A percentile compares a stretch with the other conserved stretches of the same genome.
phyloP scores from a whole-genome alignment of 2,113 vertebrate species.

The Anhinga rufa region DNA sequence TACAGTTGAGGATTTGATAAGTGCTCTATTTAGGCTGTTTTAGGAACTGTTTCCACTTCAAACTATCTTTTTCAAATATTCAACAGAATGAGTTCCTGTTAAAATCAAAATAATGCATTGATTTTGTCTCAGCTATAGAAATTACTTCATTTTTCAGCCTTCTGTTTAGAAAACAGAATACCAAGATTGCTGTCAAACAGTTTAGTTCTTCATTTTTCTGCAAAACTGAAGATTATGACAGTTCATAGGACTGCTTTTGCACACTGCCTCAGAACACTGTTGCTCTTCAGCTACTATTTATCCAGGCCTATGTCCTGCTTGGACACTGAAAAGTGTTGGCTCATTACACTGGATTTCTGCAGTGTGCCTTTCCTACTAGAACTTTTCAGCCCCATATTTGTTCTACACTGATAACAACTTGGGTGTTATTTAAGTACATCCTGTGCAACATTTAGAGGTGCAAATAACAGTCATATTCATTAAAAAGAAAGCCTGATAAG shows the following conservation, averaged over 20 bases:
- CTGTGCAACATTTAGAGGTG: background rate
- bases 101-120: slow-evolving; percentile 20
- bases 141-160: background rate
- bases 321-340: background rate
- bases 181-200: background rate
- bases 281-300: background rate
- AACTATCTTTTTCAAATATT: slow-evolving; percentile 18
- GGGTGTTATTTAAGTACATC: background rate
- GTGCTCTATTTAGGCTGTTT: background rate
- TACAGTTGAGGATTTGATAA: slow-evolving; percentile 4
- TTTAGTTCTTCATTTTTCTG: background rate
- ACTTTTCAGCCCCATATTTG: background rate
- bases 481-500: background rate
- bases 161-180: slow-evolving; percentile 12
- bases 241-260: background rate
- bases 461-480: background rate
- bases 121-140: background rate
- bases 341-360: background rate
- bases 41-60: slow-evolving; percentile 17
- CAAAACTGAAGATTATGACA: background rate
- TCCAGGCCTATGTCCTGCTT: background rate
- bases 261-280: background rate
- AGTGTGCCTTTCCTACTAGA: background rate
- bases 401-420: background rate
- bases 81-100: background rate